phyloP scores from a whole-genome alignment of 2,797 vertebrate genomes.

The Hydrolagus colliei region DNA sequence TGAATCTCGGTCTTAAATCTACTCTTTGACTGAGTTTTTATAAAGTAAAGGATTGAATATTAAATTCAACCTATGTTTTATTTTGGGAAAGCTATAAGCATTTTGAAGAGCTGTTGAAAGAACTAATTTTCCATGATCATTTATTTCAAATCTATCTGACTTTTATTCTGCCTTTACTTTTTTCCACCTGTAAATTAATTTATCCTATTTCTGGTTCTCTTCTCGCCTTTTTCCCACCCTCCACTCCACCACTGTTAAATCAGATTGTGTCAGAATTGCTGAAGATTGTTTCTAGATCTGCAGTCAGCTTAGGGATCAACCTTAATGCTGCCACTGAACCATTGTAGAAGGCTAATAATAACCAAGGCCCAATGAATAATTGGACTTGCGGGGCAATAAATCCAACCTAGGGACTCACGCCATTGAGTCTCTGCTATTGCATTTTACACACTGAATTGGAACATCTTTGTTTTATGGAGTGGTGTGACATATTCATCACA shows the following conservation, averaged over 20 bases:
- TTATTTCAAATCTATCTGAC: not conserved
- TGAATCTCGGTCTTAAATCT: not conserved
- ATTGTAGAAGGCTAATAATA: conserved; percentile 28
- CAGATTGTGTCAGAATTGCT: not conserved
- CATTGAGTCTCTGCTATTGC: conserved; percentile 15
- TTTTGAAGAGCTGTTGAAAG: not conserved
- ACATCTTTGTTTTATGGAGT: conserved; percentile 30
- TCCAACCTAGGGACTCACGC: conserved; percentile 14
- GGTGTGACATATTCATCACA: conserved; percentile 6
- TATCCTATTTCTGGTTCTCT: not conserved
- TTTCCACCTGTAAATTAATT: not conserved
- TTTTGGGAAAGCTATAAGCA: not conserved
- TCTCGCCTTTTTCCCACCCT: not conserved
- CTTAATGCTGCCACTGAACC: not conserved
- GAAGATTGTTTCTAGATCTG: conserved; percentile 8
- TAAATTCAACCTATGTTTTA: not conserved
- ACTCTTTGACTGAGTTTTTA: no score
- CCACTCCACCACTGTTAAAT: not conserved
- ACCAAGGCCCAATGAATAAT: conserved; percentile 25
- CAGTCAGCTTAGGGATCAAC: conserved; percentile 16
- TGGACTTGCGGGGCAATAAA: conserved; percentile 30
- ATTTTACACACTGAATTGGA: conserved; percentile 29
- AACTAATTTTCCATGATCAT: not conserved
- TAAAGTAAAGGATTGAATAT: not conserved
- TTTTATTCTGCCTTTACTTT: not conserved